phyloP scores from a whole-genome alignment of 2,888 invertebrate genomes.

The Melinaea marsaeus region DNA sequence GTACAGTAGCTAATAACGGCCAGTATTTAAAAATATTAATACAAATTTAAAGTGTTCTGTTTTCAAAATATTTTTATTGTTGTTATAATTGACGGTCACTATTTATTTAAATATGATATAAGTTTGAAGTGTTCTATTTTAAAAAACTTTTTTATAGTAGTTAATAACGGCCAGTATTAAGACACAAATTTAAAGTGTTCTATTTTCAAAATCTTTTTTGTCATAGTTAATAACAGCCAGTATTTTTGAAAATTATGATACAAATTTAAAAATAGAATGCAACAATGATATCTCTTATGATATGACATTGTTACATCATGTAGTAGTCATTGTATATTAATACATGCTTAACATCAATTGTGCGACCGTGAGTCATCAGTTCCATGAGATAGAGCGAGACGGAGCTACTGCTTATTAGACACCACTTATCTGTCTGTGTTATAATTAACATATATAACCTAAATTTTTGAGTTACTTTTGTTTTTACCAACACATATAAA shows the following conservation, averaged over 20 bases:
- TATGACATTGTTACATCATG: not conserved
- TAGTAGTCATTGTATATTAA: not conserved
- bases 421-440: not conserved
- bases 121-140: no score
- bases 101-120: no score
- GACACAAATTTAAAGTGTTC: no score
- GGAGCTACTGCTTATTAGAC: constrained; percentile 2
- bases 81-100: no score
- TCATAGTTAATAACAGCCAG: no score
- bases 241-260: no score
- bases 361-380: constrained; percentile 1
- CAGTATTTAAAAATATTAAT: not conserved
- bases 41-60: no score
- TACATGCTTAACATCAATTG: not conserved
- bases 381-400: not conserved
- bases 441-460: constrained; percentile 4
- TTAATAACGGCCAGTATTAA: no score
- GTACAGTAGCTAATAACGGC: not conserved
- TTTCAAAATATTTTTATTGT: no score
- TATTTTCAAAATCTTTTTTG: no score
- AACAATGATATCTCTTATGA: not conserved
- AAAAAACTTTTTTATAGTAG: no score
- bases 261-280: no score
- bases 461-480: not conserved
- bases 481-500: not conserved